Evolutionary conservation across 2,797 vertebrate genomes (phyloP), one percentile per base, ranked within the genome.

Genomic region (Poecile montanus): DNA sequence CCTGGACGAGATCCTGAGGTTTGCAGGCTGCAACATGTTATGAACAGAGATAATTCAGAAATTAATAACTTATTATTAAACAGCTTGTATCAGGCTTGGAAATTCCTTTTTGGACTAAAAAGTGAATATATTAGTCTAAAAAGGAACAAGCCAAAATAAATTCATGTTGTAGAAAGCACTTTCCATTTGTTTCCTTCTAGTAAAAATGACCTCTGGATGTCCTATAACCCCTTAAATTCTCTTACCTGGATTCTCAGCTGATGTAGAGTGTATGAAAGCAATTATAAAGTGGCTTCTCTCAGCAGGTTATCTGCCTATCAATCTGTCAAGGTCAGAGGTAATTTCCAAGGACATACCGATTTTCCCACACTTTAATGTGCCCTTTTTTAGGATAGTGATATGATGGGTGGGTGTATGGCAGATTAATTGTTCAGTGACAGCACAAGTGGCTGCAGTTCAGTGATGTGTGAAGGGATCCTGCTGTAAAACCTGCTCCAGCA

Each of bases 331-430:
- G 45, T 77, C 72, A 72, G 44, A 73, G 76, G 62, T 66, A 27
- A 94, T 91, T 89, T 91, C 42, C 85, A 88, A 92, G 93, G 79
- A 44, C 65, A 32, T 26, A 10, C 57, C 79, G 63, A 65, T 88
- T 91, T 93, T 61, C 50, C 51, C 36, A 56, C 56, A 32, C 44
- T 53, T 81, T 22, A 68, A 62, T 56, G 89, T 68, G n/a, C 23
- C 73, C 40, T 66, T 88, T 93, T 66, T 66, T 16, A 70, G 56
- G 67, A 6, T 3, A 68, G 20, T 27, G 54, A 53, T 73, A 30
- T 60, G 79, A 90, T 42, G 56, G 73, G 70, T 75, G 89, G 30
- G 7, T 68, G 47, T 29, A 8, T 20, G 73, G 62, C 54, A 86
- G 70, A 78, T 72, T 50, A 82, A 80, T 57, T 88, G 44, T 50